Base-by-base conservation (phyloP, 92 coral and sea anemone species). In the Epizoanthus scotinus region DNA sequence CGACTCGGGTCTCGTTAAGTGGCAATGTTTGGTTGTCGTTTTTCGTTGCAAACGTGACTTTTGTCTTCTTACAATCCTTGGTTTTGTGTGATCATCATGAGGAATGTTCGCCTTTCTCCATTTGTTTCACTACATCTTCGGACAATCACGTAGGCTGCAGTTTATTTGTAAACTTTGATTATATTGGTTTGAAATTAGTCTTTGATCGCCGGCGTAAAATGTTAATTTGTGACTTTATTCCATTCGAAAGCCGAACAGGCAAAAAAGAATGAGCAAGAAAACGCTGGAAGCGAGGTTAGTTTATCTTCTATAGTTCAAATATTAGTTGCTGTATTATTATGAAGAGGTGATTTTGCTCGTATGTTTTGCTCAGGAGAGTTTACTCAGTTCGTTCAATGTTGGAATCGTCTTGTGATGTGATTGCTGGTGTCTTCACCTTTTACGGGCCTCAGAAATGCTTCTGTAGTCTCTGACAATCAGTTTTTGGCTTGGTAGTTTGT, bases 101-200 rank as follows among this genome's bases (percentile, higher is more conserved):
- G 81, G 52, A 65, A 88, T 88, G 91, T 84, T 88, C 49, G 91
- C 88, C 60, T 57, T 79, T 65, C 83, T 88, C 50, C 88, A 88
- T 80, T 84, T 88, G 50, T 65, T 88, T 42, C 79, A 84, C 44
- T 77, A 84, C 70, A 74, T 84, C 28, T 88, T 84, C 42, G 69
- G 84, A 62, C 78, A 82, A 84, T 59, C 86, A 75, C 59, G 81
- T 75, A 75, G 81, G 81, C 68, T 36, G 40, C 24, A 13, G 18
- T 75, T 8, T 58, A 60, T 59, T 75, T 63, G 34, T 75, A 44
- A 38, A 21, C 26, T 71, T 26, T 26, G 61, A 18, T 47, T 57
- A 3, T 60, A 57, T 73, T 57, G 38, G 60, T 75, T 34, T 34
- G 68, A 75, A 75, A 59, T 75, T 75, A 60, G 36, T 75, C 81